Conservation (phyloP, 2,113 vertebrate genomes). For the Chunga burmeisteri region DNA sequence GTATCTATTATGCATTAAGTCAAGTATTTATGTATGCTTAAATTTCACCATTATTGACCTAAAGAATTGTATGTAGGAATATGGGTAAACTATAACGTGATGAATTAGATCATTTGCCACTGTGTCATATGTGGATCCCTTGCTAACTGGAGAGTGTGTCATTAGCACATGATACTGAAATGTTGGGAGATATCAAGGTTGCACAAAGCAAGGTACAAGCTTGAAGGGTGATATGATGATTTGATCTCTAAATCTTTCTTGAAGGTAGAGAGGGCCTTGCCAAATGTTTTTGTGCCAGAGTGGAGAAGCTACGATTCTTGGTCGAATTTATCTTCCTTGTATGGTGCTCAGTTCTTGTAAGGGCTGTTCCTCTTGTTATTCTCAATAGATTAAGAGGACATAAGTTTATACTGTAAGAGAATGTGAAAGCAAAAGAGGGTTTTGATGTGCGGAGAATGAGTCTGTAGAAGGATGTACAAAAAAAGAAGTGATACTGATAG, state of each 20-base stretch:
- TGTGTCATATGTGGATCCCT: neutral
- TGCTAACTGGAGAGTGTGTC: neutral
- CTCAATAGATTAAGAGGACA: neutral
- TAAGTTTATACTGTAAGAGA: neutral
- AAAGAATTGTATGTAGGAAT: neutral
- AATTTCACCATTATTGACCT: neutral
- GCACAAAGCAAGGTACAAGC: neutral
- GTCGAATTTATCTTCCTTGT: neutral
- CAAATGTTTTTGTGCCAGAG: neutral
- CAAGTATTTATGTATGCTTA: neutral
- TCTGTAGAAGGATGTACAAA: neutral
- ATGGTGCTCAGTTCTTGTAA: neutral
- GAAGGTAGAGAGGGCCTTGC: neutral
- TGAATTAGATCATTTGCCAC: neutral
- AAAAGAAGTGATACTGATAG: neutral
- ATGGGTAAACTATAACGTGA: neutral
- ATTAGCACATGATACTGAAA: neutral
- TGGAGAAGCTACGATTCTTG: neutral
- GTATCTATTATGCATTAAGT: neutral
- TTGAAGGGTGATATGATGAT: neutral
- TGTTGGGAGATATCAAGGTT: neutral
- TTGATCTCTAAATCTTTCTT: neutral
- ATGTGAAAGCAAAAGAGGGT: neutral
- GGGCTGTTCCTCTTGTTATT: neutral
- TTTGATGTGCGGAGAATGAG: neutral